Evolutionary conservation across 2,113 vertebrate species (phyloP), one percentile per base, ranked within the genome.

Genomic region (Rhinichthys klamathensis): DNA sequence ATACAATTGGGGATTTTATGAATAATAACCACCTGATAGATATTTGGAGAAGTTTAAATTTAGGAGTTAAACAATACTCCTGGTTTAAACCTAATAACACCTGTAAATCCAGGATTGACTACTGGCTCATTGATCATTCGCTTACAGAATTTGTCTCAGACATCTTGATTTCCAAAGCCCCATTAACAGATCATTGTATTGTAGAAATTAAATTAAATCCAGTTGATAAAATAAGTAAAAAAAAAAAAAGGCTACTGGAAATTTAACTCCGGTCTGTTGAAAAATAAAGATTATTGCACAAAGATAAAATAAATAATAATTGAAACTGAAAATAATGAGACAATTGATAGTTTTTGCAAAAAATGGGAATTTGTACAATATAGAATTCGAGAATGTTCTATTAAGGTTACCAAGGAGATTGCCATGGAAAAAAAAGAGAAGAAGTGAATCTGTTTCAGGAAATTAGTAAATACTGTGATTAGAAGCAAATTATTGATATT

Each of bases 331-430:
- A 67, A 32, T 6, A 16, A 38, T 72, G 54, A 70, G 7, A 15
- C 51, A 30, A 30, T 74, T 18, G 35, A 85, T n/a, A 23, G 18
- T 16, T 13, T 69, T 61, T 35, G 32, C 18, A 51, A 49, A 27
- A 86, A 82, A 86, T 82, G 79, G 56, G 79, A 86, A 82, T 86
- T 38, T 49, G 23, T 86, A 6, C 74, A 86, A 74, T 65, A 58
- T 65, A 79, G 25, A 46, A 49, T 78, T 30, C 61, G 83, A n/a
- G n/a, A 85, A 80, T 54, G 3, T 80, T 80, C 58, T 23, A 74
- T 84, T 4, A 35, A 58, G 25, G 69, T 54, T 12, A 75, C 70
- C 41, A 84, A 84, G 21, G 69, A 72, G 12, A 25, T n/a, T n/a
- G n/a, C n/a, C n/a, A n/a, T n/a, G n/a, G n/a, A n/a, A n/a, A n/a